Base-by-base conservation (phyloP, 2,113 vertebrate species). In the Oenanthe oenanthe region DNA sequence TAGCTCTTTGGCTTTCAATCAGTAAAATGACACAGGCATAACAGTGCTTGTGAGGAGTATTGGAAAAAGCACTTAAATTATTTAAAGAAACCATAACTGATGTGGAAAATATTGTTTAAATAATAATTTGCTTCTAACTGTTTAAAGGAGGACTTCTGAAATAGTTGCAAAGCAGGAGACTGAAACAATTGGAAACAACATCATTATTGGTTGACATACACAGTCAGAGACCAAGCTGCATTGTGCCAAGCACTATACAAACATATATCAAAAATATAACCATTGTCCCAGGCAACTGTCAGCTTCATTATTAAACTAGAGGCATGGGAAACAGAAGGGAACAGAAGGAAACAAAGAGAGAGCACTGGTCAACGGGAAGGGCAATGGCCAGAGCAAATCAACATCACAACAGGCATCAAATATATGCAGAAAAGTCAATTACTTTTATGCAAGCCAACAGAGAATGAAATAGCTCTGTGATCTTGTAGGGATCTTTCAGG, bases 141-240 rank as follows among this genome's bases (percentile, higher is more conserved):
- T 89, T 78, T 85, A 75, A 85, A 91, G 65, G 12, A 89, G 16
- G 73, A 66, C 77, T 92, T 91, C 84, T 86, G 74, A 92, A 80
- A 86, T 5, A 7, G 34, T 51, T 86, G 60, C 22, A 67, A 73
- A 56, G 61, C 11, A 93, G 56, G 36, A 77, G 71, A 63, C 13
- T 43, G 54, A 75, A 89, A 89, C 58, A 89, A 84, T 19, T 81
- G 82, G 73, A 93, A 95, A 91, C 16, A 62, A 12, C 38, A 73
- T 53, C 22, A 29, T 63, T 67, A 86, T 67, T 88, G 72, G 63
- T 68, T 89, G 60, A 92, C 60, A 77, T 56, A 50, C 31, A 75
- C 34, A 72, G 74, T n/a, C 28, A 78, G 57, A 92, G 42, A 84
- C 28, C 36, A 60, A 86, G 67, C 26, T 80, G 61, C 67, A 43